Percentiles rank a stretch among this genome's conserved stretches.
Evolutionary conservation across 2,797 vertebrate species (phyloP).

Genomic region (Malacoraja senta): DNA sequence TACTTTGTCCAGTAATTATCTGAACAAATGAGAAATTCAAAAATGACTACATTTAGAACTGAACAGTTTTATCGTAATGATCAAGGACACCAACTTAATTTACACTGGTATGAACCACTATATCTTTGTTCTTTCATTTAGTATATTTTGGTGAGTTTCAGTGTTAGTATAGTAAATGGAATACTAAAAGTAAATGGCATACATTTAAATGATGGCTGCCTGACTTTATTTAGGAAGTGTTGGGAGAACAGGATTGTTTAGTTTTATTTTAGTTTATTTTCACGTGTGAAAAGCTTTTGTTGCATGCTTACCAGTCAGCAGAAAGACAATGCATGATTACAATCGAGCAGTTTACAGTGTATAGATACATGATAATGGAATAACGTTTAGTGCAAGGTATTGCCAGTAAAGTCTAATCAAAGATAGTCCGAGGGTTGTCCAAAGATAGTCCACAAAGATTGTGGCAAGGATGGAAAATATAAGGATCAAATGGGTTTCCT

Average conservation of each 20-base stretch:
- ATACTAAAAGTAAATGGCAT: background rate
- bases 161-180: background rate
- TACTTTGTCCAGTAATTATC: background rate
- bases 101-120: background rate
- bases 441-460: too few species aligned
- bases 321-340: too few species aligned
- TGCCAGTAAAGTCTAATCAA: too few species aligned
- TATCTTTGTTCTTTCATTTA: background rate
- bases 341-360: too few species aligned
- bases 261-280: too few species aligned
- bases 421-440: too few species aligned
- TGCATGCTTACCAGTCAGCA: too few species aligned
- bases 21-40: slow-evolving; percentile 16
- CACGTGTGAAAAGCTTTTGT: too few species aligned
- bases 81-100: background rate
- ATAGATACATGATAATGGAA: too few species aligned
- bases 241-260: background rate
- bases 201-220: background rate
- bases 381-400: too few species aligned
- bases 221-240: background rate
- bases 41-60: background rate
- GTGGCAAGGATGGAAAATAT: background rate
- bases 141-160: background rate
- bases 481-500: background rate
- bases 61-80: background rate